Percentiles rank a stretch among this genome's conserved stretches.
These are phyloP conservation scores for Resseliella maxima DNA, from an alignment of 2,888 invertebrate species.

Conservation along the genomic window DNA sequence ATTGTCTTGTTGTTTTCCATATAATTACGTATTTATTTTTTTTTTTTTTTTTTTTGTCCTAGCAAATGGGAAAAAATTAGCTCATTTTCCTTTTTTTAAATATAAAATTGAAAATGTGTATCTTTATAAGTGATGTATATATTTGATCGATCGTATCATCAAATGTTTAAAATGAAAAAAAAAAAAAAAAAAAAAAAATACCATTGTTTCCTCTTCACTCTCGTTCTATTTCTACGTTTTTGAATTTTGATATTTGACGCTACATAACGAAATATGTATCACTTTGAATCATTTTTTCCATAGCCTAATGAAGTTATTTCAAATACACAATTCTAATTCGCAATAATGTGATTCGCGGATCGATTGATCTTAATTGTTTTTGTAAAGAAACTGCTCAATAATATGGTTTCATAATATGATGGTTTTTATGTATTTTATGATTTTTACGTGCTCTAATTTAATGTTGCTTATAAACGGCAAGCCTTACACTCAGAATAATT, in stretches of 20 bases:
- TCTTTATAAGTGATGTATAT: not conserved
- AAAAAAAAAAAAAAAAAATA: not conserved
- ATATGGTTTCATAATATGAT: not conserved
- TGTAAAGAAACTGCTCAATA: not conserved
- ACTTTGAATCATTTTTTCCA: no score
- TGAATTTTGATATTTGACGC: no score
- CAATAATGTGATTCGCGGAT: no score
- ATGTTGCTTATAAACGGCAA: slow-evolving; percentile 29
- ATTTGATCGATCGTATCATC: not conserved
- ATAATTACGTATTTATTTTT: not conserved
- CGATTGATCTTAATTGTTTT: not conserved
- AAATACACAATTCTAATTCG: no score
- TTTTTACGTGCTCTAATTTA: not conserved
- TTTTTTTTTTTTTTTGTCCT: no score
- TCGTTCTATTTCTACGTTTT: no score
- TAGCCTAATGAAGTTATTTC: no score
- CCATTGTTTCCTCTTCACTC: not conserved
- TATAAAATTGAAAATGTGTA: not conserved
- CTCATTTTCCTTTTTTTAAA: not conserved
- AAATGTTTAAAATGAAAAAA: not conserved
- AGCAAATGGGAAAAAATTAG: no score
- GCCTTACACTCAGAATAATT: slow-evolving; percentile 38
- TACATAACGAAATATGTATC: not conserved
- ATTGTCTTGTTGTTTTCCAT: not conserved
- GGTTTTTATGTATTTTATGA: not conserved